Percentiles rank a stretch among this genome's conserved stretches.
Evolutionary conservation across 2,797 vertebrate species (phyloP).

Genomic region (Acanthornis magna): DNA sequence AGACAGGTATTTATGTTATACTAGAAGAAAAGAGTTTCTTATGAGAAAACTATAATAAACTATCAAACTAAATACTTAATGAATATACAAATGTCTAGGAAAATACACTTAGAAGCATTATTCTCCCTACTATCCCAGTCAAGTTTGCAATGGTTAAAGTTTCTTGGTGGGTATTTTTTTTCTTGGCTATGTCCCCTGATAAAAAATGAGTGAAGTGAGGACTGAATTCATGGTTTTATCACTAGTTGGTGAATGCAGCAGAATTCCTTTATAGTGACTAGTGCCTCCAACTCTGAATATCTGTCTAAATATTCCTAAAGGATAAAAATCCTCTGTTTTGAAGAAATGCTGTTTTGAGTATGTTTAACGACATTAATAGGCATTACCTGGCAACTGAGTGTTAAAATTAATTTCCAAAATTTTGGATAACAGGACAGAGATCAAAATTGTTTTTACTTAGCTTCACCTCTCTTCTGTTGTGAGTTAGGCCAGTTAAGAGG

Average conservation of each 20-base stretch:
- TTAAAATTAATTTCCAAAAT: not conserved
- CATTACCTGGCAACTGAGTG: not conserved
- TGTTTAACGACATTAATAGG: not conserved
- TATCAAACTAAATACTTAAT: not conserved
- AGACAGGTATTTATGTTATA: not conserved
- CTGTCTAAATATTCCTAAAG: not conserved
- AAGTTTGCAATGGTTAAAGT: not conserved
- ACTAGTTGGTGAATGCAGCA: not conserved
- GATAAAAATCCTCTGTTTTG: not conserved
- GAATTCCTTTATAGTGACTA: not conserved
- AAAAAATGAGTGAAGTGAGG: not conserved
- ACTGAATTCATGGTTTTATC: not conserved
- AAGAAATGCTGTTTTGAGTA: not conserved
- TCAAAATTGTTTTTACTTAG: not conserved
- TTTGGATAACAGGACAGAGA: accelerated
- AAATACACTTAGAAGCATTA: not conserved
- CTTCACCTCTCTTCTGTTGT: not conserved
- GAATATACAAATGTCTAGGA: not conserved
- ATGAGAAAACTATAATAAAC: not conserved
- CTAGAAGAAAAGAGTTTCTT: not conserved
- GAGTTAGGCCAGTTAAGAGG: not conserved
- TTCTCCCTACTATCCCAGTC: not conserved
- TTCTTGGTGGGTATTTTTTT: not conserved
- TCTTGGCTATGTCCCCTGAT: not conserved
- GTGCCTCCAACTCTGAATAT: not conserved